Percentiles rank a stretch among this genome's conserved stretches.
These are phyloP conservation scores for Distichodus sexfasciatus DNA, from an alignment of 2,797 vertebrate genomes.

Conservation along the genomic window DNA sequence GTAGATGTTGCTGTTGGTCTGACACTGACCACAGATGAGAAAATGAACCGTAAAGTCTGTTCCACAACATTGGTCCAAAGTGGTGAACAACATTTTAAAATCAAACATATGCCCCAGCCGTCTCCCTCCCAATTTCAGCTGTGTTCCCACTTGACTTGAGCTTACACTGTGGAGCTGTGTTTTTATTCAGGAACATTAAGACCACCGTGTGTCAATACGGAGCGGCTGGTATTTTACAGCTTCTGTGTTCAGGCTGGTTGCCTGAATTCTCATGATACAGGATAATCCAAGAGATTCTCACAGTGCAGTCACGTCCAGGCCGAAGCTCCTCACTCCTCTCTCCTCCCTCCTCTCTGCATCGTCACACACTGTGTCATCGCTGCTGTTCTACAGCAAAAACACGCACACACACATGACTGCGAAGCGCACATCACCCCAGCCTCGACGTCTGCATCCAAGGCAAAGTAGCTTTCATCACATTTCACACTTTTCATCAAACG, in stretches of 20 bases:
- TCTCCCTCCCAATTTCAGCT: constrained; percentile 65
- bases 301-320: constrained; percentile 13
- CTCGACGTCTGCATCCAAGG: not conserved
- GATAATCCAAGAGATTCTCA: constrained; percentile 27
- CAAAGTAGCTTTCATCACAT: constrained; percentile 20
- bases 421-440: not conserved
- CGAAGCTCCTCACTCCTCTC: not conserved
- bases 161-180: constrained; percentile 40
- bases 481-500: constrained; percentile 32
- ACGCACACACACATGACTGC: not conserved
- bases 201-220: too few relatives aligned
- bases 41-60: too few relatives aligned
- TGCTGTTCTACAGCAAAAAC: not conserved
- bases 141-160: constrained; percentile 34
- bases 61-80: too few relatives aligned
- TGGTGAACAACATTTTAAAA: too few relatives aligned
- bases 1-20: too few relatives aligned
- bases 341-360: not conserved
- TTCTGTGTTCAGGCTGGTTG: constrained; percentile 45
- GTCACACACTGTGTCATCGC: not conserved
- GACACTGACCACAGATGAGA: too few relatives aligned
- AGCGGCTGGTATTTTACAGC: constrained; percentile 19
- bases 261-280: constrained; percentile 47
- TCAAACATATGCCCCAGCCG: constrained; percentile 72
- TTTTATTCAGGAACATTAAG: constrained; percentile 35